A percentile compares a stretch with the other conserved stretches of the same genome.
Conservation (phyloP, 2,888 invertebrate genomes). For the Drosophila austrosaltans region DNA sequence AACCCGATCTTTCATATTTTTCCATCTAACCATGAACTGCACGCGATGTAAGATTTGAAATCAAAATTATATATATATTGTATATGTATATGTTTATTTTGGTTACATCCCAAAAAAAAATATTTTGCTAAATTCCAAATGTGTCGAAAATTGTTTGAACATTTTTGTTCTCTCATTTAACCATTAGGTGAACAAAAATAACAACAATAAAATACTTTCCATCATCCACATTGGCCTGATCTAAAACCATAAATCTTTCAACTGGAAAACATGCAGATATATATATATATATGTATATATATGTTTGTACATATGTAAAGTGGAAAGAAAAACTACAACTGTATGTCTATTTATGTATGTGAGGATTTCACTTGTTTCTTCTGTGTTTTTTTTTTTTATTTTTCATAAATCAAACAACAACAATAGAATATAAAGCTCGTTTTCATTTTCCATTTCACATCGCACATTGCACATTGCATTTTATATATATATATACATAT, state of each 20-base stretch:
- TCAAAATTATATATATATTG: too few species aligned
- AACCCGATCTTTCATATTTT: too few species aligned
- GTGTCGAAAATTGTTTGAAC: neutral
- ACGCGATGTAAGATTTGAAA: too few species aligned
- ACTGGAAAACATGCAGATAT: conserved; percentile 31
- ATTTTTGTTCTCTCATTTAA: conserved; percentile 27
- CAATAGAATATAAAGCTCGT: conserved; percentile 11
- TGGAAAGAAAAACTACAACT: conserved; percentile 9
- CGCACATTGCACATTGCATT: conserved; percentile 43
- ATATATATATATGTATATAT: conserved; percentile 11
- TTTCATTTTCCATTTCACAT: conserved; percentile 26
- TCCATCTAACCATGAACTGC: too few species aligned
- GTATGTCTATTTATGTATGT: conserved; percentile 8
- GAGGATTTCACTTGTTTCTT: conserved; percentile 9
- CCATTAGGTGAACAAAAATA: conserved; percentile 11
- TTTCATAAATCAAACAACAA: conserved; percentile 56
- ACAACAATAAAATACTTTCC: conserved; percentile 25
- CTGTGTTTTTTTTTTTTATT: neutral
- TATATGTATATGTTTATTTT: neutral
- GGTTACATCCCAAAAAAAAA: neutral
- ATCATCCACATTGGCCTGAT: conserved; percentile 36
- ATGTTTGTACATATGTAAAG: conserved; percentile 13
- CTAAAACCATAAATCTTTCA: conserved; percentile 43
- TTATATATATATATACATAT: neutral
- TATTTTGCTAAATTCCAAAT: neutral